A percentile compares a stretch with the other conserved stretches of the same genome.
phyloP scores from a whole-genome alignment of 1,140 invertebrate genomes.

The Geopemphigus sp. region DNA sequence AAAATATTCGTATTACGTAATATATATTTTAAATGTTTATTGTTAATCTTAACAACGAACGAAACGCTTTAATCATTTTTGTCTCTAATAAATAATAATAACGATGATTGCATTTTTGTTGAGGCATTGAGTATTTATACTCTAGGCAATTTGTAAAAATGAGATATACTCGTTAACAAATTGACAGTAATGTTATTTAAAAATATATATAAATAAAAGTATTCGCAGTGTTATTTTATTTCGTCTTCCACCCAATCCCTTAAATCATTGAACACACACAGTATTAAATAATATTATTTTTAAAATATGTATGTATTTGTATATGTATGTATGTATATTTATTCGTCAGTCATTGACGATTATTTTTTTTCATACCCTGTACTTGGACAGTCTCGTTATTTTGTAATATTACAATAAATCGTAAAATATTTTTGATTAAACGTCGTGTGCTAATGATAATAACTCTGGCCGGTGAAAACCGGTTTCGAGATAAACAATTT shows the following conservation, averaged over 20 bases:
- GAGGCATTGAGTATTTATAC: neutral
- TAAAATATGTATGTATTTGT: neutral
- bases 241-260: too few relatives aligned
- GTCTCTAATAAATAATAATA: neutral
- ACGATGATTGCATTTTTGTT: neutral
- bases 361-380: constrained; percentile 38
- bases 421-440: constrained; percentile 12
- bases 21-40: constrained; percentile 1
- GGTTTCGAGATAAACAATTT: too few relatives aligned
- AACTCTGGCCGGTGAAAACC: too few relatives aligned
- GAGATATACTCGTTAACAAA: neutral
- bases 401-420: neutral
- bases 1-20: neutral
- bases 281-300: too few relatives aligned
- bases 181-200: constrained; percentile 6
- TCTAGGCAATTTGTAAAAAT: neutral
- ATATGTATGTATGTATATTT: neutral
- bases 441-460: neutral
- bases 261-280: too few relatives aligned
- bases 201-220: neutral
- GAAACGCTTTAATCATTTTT: constrained; percentile 33
- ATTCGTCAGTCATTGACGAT: neutral
- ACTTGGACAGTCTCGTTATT: constrained; percentile 24
- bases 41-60: neutral
- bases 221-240: neutral